These are phyloP conservation scores for Melanotaenia parkinsoni DNA, from an alignment of 2,797 vertebrate species.

Conservation along the genomic window DNA sequence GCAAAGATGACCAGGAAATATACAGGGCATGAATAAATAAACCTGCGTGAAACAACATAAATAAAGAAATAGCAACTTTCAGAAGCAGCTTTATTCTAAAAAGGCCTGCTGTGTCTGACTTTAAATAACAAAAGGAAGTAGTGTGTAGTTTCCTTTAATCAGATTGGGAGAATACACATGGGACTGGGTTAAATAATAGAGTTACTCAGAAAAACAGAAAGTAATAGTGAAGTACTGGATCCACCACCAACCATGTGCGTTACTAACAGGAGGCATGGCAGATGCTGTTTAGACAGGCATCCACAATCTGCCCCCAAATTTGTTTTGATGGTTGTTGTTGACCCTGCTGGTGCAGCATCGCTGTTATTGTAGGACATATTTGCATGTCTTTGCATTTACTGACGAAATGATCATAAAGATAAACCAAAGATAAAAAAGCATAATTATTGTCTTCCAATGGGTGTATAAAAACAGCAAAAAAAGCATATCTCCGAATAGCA, in stretches of 20 bases:
- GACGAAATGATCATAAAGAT: background rate
- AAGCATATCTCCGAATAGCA: background rate
- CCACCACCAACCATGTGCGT: background rate
- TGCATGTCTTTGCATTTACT: constrained; percentile 1
- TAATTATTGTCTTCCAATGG: background rate
- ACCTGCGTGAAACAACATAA: background rate
- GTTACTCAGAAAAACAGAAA: background rate
- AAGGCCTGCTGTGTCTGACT: no score
- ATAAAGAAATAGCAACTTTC: background rate
- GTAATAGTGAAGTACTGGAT: background rate
- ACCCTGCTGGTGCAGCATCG: background rate
- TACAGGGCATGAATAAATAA: background rate
- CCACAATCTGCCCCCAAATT: constrained; percentile 27
- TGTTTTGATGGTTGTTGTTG: constrained; percentile 2
- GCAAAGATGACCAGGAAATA: background rate
- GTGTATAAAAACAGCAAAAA: background rate
- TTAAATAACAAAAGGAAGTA: background rate
- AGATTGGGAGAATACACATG: background rate
- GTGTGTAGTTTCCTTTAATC: no score
- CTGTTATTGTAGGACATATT: background rate
- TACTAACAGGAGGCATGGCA: constrained; percentile 17
- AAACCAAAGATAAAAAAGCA: background rate
- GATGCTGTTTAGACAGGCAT: constrained; percentile 29
- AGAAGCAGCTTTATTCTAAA: background rate
- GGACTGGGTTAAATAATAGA: background rate